Conservation (phyloP, 37 sponge, comb jelly and placozoan species). For the Diacarnus erythraeanus region DNA sequence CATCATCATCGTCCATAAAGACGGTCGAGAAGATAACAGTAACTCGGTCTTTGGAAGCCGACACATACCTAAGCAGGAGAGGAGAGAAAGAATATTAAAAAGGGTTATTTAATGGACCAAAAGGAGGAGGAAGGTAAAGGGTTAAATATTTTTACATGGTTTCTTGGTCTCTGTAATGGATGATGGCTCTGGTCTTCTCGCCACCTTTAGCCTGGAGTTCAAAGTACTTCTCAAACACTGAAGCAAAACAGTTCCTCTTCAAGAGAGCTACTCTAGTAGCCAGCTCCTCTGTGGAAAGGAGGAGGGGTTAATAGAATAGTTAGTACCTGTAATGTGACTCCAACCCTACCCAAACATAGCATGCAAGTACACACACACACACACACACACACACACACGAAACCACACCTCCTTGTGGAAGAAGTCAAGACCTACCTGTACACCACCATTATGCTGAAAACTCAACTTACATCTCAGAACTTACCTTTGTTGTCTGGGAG, state of each 20-base stretch:
- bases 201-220: slow-evolving; percentile 76
- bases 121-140: neutral
- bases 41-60: slow-evolving; percentile 93
- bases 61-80: slow-evolving; percentile 74
- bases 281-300: slow-evolving; percentile 52
- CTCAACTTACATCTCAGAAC: neutral
- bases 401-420: too few species aligned
- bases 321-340: neutral
- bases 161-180: slow-evolving; percentile 96
- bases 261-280: slow-evolving; percentile 81
- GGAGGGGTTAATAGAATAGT: neutral
- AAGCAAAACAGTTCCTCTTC: slow-evolving; percentile 97
- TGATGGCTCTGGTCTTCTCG: slow-evolving; percentile 68
- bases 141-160: slow-evolving; percentile 71
- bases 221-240: slow-evolving; percentile 96
- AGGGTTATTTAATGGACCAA: neutral
- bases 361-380: slow-evolving; percentile 15
- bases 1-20: slow-evolving; percentile 96
- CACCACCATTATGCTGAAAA: too few species aligned
- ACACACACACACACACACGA: too few species aligned
- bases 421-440: too few species aligned
- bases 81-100: too few species aligned
- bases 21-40: slow-evolving; percentile 96
- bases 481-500: slow-evolving; percentile 87
- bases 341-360: too few species aligned